Conservation (phyloP, 2,797 vertebrate genomes). For the Pipistrellus kuhlii region DNA sequence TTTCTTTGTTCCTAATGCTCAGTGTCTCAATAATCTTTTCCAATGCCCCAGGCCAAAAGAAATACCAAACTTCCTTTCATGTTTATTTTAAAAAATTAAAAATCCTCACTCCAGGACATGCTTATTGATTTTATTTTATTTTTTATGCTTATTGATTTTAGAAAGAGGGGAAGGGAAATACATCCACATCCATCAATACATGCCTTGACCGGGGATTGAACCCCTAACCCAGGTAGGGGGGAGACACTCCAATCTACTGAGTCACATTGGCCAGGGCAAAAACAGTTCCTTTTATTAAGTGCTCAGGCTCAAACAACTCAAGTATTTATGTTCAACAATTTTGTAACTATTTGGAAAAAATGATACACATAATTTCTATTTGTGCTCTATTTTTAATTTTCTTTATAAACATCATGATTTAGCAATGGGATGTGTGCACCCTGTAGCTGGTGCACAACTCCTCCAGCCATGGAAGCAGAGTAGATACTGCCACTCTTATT, state of each 20-base stretch:
- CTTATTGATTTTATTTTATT: no score
- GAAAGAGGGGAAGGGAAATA: no score
- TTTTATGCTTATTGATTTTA: no score
- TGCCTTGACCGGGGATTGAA: no score
- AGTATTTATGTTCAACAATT: conserved; percentile 19
- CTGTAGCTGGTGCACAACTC: not conserved
- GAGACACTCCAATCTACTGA: no score
- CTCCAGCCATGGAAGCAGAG: not conserved
- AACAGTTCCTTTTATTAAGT: conserved; percentile 37
- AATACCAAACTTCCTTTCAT: not conserved
- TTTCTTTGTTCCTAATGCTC: not conserved
- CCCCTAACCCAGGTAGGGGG: no score
- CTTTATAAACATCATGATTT: conserved; percentile 8
- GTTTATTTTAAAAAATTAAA: no score
- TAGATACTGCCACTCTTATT: not conserved
- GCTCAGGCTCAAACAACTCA: conserved; percentile 33
- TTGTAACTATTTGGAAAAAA: conserved; percentile 17
- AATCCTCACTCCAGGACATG: no score
- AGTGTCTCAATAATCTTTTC: not conserved
- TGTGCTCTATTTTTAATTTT: conserved; percentile 1
- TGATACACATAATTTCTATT: not conserved
- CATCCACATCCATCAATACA: no score
- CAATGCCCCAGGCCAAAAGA: not conserved
- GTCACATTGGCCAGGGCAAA: no score
- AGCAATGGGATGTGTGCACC: not conserved